phyloP scores from a whole-genome alignment of 2,888 invertebrate genomes.

The Gortyna flavago region DNA sequence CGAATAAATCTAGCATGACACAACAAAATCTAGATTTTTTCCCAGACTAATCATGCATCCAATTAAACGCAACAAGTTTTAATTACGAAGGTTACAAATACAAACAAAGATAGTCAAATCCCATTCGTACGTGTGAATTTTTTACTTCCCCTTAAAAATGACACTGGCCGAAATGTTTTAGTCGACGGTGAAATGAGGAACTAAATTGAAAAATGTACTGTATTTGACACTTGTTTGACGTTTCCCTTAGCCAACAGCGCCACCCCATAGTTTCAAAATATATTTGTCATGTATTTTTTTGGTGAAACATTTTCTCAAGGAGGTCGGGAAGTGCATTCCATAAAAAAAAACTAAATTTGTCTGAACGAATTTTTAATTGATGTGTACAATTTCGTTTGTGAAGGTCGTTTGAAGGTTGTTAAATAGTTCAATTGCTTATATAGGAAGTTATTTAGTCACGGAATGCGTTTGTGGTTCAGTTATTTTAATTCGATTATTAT shows the following conservation, averaged over 20 bases:
- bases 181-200: constrained; percentile 15
- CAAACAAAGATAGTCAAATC: constrained; percentile 31
- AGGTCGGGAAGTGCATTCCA: constrained; percentile 58
- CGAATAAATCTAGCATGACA: constrained; percentile 20
- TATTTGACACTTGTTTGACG: constrained; percentile 21
- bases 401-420: constrained; percentile 68
- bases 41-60: constrained; percentile 23
- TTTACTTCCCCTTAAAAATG: constrained; percentile 34
- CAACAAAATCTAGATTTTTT: constrained; percentile 39
- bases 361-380: constrained; percentile 48
- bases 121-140: constrained; percentile 22
- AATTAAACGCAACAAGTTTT: constrained; percentile 19
- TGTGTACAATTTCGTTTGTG: constrained; percentile 56
- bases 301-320: constrained; percentile 47
- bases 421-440: constrained; percentile 66
- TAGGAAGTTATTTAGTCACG: constrained; percentile 64
- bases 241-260: constrained; percentile 13
- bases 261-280: constrained; percentile 7
- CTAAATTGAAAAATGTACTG: background rate
- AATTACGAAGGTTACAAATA: constrained; percentile 41
- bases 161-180: background rate
- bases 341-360: constrained; percentile 49
- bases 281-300: background rate
- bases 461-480: constrained; percentile 35
- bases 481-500: constrained; percentile 59